phyloP scores from a whole-genome alignment of 2,113 vertebrate genomes.

The Oncorhynchus masou region DNA sequence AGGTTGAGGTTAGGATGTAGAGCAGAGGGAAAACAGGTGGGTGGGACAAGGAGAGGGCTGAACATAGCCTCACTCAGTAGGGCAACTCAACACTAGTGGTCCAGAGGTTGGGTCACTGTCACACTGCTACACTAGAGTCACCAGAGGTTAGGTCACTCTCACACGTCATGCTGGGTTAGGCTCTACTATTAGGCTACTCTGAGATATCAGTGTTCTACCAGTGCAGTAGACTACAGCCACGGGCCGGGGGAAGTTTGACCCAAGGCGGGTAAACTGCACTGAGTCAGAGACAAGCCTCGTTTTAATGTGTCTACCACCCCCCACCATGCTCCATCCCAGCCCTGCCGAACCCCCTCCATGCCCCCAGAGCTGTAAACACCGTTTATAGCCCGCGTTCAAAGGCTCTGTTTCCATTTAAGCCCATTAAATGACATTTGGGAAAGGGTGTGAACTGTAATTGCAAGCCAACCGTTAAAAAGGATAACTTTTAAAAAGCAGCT shows the following conservation, averaged over 20 bases:
- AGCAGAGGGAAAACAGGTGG: slow-evolving; percentile 22
- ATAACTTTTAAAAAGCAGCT: slow-evolving; percentile 44
- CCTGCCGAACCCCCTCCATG: not conserved
- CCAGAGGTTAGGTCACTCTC: too few relatives aligned
- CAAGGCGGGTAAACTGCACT: not conserved
- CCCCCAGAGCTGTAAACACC: slow-evolving; percentile 55
- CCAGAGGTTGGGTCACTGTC: not conserved
- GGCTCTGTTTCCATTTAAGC: slow-evolving; percentile 54
- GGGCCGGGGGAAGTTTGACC: not conserved
- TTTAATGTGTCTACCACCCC: slow-evolving; percentile 32
- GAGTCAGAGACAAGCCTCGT: not conserved
- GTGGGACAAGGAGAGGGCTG: not conserved
- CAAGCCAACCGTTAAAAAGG: slow-evolving; percentile 33
- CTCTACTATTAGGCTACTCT: not conserved
- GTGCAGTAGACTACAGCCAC: not conserved
- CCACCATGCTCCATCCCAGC: not conserved
- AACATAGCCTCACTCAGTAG: too few relatives aligned
- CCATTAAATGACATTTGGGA: slow-evolving; percentile 56
- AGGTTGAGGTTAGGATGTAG: slow-evolving; percentile 68
- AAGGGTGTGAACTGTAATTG: slow-evolving; percentile 66
- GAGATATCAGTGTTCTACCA: not conserved
- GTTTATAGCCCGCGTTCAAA: slow-evolving; percentile 61
- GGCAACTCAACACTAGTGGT: not conserved
- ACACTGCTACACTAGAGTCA: too few relatives aligned
- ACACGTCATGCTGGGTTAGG: too few relatives aligned